Conservation (phyloP, 2,888 invertebrate species). For the Leuctra nigra region DNA sequence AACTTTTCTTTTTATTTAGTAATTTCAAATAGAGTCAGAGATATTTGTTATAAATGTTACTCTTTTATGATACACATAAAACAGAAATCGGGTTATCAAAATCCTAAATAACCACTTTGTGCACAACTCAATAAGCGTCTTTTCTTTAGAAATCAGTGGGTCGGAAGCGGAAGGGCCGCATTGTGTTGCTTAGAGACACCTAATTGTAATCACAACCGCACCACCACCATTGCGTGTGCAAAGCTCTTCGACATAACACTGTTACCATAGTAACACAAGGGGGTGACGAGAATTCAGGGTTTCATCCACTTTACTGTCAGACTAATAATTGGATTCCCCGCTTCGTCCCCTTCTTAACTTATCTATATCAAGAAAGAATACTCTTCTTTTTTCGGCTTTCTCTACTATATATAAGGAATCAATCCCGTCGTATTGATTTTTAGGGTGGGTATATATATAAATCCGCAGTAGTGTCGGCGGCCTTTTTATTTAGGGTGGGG, state of each 20-base stretch:
- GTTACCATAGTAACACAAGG: constrained; percentile 22
- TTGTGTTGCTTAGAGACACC: no score
- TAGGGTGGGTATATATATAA: constrained; percentile 13
- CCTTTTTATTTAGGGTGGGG: constrained; percentile 13
- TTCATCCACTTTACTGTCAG: constrained; percentile 26
- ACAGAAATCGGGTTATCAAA: no score
- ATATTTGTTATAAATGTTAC: no score
- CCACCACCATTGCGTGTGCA: constrained; percentile 18
- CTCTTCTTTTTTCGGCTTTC: neutral
- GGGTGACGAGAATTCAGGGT: constrained; percentile 4
- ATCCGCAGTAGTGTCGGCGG: neutral
- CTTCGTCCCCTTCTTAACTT: constrained; percentile 21
- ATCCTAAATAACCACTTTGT: no score
- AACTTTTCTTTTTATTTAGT: no score
- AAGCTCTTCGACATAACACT: constrained; percentile 15
- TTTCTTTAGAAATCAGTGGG: no score
- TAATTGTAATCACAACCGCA: no score
- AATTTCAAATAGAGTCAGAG: no score
- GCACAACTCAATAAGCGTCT: no score
- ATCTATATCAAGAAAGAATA: constrained; percentile 24
- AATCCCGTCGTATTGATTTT: constrained; percentile 24
- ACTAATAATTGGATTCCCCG: constrained; percentile 26
- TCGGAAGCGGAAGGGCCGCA: no score
- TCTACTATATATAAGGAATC: constrained; percentile 18
- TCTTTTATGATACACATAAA: no score